Percentiles rank a stretch among this genome's conserved stretches.
Conservation (phyloP, 37 sponge, comb jelly and placozoan species). For the Axinella damicornis region DNA sequence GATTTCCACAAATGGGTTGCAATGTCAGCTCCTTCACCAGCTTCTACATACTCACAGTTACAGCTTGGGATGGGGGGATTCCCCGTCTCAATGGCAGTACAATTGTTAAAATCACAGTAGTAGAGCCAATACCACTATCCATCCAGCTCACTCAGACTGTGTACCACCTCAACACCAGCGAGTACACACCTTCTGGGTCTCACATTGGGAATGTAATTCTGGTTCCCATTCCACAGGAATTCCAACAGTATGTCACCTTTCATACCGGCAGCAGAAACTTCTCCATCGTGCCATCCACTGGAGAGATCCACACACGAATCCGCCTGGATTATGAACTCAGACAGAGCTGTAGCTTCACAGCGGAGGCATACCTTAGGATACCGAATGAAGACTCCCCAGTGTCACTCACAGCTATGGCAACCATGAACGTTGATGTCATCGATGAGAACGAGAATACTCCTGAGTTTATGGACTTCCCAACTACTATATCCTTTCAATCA, state of each 20-base stretch:
- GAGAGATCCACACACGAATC: neutral
- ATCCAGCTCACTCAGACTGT: slow-evolving; percentile 3
- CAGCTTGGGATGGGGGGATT: slow-evolving; percentile 21
- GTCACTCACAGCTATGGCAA: neutral
- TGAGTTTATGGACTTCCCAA: slow-evolving; percentile 43
- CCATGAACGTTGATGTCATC: neutral
- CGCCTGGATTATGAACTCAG: slow-evolving; percentile 20
- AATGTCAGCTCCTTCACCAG: neutral
- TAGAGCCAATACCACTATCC: slow-evolving; percentile 5
- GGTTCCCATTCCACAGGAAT: neutral
- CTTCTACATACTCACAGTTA: neutral
- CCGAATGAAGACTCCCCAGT: neutral
- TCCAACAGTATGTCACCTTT: neutral
- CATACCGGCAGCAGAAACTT: neutral
- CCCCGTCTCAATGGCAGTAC: neutral
- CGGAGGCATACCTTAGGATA: neutral
- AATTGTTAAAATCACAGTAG: neutral
- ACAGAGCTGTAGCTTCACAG: neutral
- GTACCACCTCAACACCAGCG: slow-evolving; percentile 36
- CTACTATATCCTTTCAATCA: neutral
- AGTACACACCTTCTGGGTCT: neutral
- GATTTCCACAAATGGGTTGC: slow-evolving; percentile 8
- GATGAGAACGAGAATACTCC: slow-evolving; percentile 50
- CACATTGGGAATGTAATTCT: slow-evolving; percentile 12
- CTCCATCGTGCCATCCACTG: neutral